A percentile compares a stretch with the other conserved stretches of the same genome.
These are phyloP conservation scores for Prietella phreatophila DNA, from an alignment of 2,113 vertebrate genomes.

Conservation along the genomic window DNA sequence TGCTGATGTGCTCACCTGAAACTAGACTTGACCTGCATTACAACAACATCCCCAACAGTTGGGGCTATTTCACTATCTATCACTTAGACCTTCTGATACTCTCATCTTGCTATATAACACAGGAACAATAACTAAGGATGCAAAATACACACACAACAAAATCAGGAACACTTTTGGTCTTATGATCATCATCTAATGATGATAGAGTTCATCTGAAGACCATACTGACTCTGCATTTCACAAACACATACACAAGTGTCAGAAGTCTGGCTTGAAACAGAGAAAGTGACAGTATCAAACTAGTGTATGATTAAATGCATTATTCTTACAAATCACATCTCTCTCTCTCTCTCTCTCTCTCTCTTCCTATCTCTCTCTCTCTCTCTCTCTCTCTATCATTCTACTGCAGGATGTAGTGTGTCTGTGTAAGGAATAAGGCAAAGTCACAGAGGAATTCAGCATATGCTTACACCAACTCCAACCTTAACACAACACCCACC, in stretches of 20 bases:
- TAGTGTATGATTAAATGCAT: constrained; percentile 55
- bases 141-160: not conserved
- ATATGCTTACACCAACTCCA: not conserved
- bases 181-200: not conserved
- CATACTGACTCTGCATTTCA: not conserved
- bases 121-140: not conserved
- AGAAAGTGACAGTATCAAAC: constrained; percentile 38
- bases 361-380: constrained; percentile 14
- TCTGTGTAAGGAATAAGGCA: constrained; percentile 9
- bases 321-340: constrained; percentile 75
- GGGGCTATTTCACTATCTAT: constrained; percentile 41
- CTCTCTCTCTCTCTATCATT: constrained; percentile 14
- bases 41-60: constrained; percentile 40
- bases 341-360: constrained; percentile 36
- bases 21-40: constrained; percentile 27
- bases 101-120: constrained; percentile 1
- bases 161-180: not conserved
- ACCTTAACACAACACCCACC: constrained; percentile 14
- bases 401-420: constrained; percentile 24
- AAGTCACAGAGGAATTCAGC: constrained; percentile 5
- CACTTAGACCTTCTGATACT: not conserved
- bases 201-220: not conserved
- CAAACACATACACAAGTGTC: not conserved
- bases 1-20: constrained; percentile 8
- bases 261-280: constrained; percentile 43